Conservation (phyloP, 2,888 invertebrate species). For the Drosophila subquinaria region DNA sequence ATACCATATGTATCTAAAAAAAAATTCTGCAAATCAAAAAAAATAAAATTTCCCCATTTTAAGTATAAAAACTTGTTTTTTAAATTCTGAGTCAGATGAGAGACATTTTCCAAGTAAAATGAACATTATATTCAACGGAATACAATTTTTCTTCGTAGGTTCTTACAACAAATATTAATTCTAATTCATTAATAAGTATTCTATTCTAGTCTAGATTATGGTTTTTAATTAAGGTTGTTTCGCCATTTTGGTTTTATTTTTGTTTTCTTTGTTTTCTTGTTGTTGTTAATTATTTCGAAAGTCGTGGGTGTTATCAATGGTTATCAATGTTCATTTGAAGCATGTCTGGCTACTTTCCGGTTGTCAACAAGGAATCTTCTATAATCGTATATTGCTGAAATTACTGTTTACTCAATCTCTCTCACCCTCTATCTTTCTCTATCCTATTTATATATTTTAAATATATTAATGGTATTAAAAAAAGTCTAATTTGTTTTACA, state of each 20-base stretch:
- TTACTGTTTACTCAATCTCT: constrained; percentile 1
- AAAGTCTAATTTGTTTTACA: not conserved
- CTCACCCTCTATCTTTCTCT: not conserved
- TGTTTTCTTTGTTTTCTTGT: constrained; percentile 44
- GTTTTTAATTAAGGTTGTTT: constrained; percentile 16
- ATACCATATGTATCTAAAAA: no score
- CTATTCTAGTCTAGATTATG: constrained; percentile 13
- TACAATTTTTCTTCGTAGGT: no score
- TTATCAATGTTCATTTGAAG: constrained; percentile 62
- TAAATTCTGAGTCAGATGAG: not conserved
- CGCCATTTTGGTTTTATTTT: constrained; percentile 22
- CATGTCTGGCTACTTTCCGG: constrained; percentile 73
- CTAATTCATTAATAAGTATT: not conserved
- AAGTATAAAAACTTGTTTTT: not conserved
- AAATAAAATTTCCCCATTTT: no score
- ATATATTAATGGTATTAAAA: constrained; percentile 5
- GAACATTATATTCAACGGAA: not conserved
- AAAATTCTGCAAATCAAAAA: no score
- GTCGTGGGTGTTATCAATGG: constrained; percentile 79
- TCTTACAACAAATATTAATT: not conserved
- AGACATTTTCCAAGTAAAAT: not conserved
- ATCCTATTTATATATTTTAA: not conserved
- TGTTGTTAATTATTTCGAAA: constrained; percentile 54
- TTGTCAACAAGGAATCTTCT: constrained; percentile 69
- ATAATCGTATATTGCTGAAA: constrained; percentile 44